Conservation (phyloP, 1,140 invertebrate species). For the Caenorhabditis remanei region DNA sequence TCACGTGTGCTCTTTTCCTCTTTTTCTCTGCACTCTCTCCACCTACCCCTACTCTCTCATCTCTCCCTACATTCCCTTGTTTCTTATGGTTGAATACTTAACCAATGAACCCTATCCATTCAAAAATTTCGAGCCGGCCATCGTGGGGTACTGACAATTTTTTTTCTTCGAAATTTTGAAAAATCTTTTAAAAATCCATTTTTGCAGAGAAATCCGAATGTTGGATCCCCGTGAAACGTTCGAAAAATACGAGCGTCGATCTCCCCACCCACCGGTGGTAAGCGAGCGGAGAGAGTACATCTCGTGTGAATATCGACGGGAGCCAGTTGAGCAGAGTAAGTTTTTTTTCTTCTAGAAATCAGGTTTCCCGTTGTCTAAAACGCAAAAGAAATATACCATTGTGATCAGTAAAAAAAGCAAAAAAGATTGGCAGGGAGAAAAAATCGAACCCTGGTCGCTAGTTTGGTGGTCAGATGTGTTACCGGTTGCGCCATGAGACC, state of each 20-base stretch:
- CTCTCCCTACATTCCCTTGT: background rate
- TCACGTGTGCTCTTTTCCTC: too few species aligned
- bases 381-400: background rate
- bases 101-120: conserved; percentile 39
- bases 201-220: conserved; percentile 1
- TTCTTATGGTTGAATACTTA: conserved; percentile 32
- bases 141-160: background rate
- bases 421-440: too few species aligned
- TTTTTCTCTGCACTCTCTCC: too few species aligned
- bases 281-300: background rate
- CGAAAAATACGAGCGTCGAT: conserved; percentile 17
- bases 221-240: conserved; percentile 35
- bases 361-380: too few species aligned
- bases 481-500: too few species aligned
- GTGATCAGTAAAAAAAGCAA: background rate
- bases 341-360: too few species aligned
- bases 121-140: conserved; percentile 1
- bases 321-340: conserved; percentile 3
- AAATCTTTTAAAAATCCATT: background rate
- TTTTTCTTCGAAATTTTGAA: too few species aligned
- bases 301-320: conserved; percentile 25
- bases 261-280: background rate
- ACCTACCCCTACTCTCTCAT: background rate
- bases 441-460: too few species aligned
- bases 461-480: too few species aligned